Evolutionary conservation across 2,113 vertebrate genomes (phyloP), one percentile per base, ranked within the genome.

Genomic region (Lucifuga dentata): DNA sequence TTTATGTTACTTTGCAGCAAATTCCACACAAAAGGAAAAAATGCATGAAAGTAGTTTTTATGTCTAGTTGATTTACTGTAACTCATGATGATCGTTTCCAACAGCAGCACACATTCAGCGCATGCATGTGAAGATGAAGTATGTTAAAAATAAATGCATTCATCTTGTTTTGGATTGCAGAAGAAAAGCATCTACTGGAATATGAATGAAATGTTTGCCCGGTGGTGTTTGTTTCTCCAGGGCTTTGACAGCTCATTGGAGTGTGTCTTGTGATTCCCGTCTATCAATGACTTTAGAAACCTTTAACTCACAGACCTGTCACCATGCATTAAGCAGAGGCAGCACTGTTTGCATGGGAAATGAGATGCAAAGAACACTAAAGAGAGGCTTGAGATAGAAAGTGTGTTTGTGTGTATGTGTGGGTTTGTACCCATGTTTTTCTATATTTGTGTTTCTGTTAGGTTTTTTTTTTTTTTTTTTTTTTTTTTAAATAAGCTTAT

Each of bases 261-360:
- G 12, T 9, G 59, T 23, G 57, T 39, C 32, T 45, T 51, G 16
- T 45, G 21, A 35, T 38, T 56, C 23, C 39, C 56, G 2, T 39
- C 36, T 12, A 44, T 50, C 15, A 19, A 15, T 20, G 45, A 62
- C 44, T 61, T 13, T 17, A 10, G 52, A 58, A 39, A 40, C 8
- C 43, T 21, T 38, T 24, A 29, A n/a, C 29, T 26, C 35, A 35
- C 26, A 50, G 10, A 60, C 10, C 32, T 52, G 60, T 41, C 67
- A 71, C 24, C 9, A 13, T 29, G 41, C 13, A n/a, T 69, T 59
- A 59, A 77, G 63, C 35, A 58, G 67, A 66, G 59, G 32, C 50
- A 57, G 1, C n/a, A 52, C 29, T 26, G 43, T 20, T 5, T 41
- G 50, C 24, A 39, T 57, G 16, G 19, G 48, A 43, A 51, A 68